Base-by-base conservation (phyloP, 2,113 vertebrate genomes). In the Tachycineta bicolor region DNA sequence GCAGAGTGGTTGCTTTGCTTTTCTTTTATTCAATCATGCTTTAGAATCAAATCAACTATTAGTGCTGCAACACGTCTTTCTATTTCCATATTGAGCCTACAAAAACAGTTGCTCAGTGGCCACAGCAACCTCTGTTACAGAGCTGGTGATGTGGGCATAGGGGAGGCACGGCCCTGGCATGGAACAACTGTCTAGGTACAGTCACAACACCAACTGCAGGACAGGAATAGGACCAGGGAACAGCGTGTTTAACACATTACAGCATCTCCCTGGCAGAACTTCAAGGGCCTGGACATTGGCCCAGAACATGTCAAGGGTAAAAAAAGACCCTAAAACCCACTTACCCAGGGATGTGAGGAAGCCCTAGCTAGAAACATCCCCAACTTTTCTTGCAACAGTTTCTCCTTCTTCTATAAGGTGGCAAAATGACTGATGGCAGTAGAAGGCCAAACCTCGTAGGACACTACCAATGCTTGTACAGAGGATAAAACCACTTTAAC, bases 201-300 rank as follows among this genome's bases (percentile, higher is more conserved):
- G 76, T 59, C 91, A 74, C 60, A 41, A n/a, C 60, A 81, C 31
- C 89, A 93, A 82, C 76, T 75, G 80, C 87, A 91, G 64, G 80
- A 92, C 94, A 94, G 85, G 85, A 94, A 87, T 10, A 94, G 88
- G 88, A 67, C 6, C 41, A 46, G 80, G 74, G 53, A 92, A 44
- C 76, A 89, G 53, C 18, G 0, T 34, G 67, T n/a, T 71, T 29
- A 24, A 49, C 33, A 23, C 47, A 41, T 63, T 63, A 70, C 65
- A 93, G 73, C 63, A 92, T 39, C 89, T 47, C 74, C 86, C 76
- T 90, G 93, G 79, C 89, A 96, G 58, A 86, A 37, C 83, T 90
- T 90, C 85, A 93, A 87, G 44, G 50, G 60, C 43, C 69, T 89
- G 84, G 87, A 91, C 20, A 87, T 29, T 34, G 83, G 93, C 85